Evolutionary conservation across 2,888 invertebrate species (phyloP).

Genomic region (Rambutsinella grinnellia): DNA sequence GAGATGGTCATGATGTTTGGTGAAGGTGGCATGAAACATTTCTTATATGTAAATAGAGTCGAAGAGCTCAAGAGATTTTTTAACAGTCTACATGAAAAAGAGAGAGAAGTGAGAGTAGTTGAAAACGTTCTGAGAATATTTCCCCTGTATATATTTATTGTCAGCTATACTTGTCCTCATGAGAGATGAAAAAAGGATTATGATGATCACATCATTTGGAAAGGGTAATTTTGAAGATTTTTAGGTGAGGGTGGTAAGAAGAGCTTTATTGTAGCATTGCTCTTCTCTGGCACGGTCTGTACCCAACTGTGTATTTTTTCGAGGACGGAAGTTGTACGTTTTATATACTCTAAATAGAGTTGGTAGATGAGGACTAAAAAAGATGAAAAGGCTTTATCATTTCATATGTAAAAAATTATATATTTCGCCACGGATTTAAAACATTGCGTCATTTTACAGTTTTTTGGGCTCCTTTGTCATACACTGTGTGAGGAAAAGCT

Average conservation of each 20-base stretch:
- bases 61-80: neutral
- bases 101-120: too few relatives aligned
- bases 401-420: too few relatives aligned
- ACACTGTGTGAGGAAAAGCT: too few relatives aligned
- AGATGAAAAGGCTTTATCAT: too few relatives aligned
- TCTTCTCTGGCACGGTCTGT: too few relatives aligned
- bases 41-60: neutral
- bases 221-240: conserved; percentile 41
- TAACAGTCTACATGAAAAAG: too few relatives aligned
- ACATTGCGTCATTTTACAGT: conserved; percentile 15
- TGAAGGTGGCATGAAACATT: neutral
- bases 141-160: neutral
- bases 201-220: conserved; percentile 35
- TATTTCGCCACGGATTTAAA: too few relatives aligned
- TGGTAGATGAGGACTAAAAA: too few relatives aligned
- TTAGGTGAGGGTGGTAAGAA: conserved; percentile 62
- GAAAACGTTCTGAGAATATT: too few relatives aligned
- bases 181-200: conserved; percentile 26
- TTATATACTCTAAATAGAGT: too few relatives aligned
- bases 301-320: too few relatives aligned
- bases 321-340: conserved; percentile 56
- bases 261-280: conserved; percentile 1
- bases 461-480: conserved; percentile 1
- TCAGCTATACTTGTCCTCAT: neutral
- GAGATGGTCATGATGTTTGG: neutral